Evolutionary conservation across 2,797 vertebrate species (phyloP).

Genomic region (Thunnus albacares): DNA sequence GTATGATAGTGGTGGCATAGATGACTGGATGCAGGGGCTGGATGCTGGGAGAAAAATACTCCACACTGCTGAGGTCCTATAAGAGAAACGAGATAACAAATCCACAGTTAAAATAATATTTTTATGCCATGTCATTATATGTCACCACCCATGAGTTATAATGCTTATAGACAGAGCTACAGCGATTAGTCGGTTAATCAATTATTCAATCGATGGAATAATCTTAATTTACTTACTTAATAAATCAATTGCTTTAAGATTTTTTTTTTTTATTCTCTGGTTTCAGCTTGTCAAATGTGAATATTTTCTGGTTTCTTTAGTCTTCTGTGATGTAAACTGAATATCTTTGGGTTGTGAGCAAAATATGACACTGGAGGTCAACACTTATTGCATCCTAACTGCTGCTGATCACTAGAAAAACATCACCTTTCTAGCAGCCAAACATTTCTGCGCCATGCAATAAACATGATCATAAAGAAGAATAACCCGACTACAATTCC

Average conservation of each 20-base stretch:
- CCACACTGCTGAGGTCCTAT: conserved; percentile 93
- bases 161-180: not conserved
- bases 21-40: conserved; percentile 93
- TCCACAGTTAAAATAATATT: not conserved
- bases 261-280: too few relatives aligned
- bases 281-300: too few relatives aligned
- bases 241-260: too few relatives aligned
- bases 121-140: not conserved
- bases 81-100: conserved; percentile 13
- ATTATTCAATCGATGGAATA: too few relatives aligned
- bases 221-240: too few relatives aligned
- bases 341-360: too few relatives aligned
- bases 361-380: too few relatives aligned
- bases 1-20: conserved; percentile 91
- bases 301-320: too few relatives aligned
- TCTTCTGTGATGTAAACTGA: too few relatives aligned
- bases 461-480: not conserved
- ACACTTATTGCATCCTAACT: not conserved
- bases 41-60: conserved; percentile 86
- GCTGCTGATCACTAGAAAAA: not conserved
- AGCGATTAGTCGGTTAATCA: not conserved
- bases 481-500: conserved; percentile 16
- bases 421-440: not conserved
- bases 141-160: not conserved
- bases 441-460: not conserved